phyloP scores from a whole-genome alignment of 2,113 vertebrate genomes.

The Solea senegalensis region DNA sequence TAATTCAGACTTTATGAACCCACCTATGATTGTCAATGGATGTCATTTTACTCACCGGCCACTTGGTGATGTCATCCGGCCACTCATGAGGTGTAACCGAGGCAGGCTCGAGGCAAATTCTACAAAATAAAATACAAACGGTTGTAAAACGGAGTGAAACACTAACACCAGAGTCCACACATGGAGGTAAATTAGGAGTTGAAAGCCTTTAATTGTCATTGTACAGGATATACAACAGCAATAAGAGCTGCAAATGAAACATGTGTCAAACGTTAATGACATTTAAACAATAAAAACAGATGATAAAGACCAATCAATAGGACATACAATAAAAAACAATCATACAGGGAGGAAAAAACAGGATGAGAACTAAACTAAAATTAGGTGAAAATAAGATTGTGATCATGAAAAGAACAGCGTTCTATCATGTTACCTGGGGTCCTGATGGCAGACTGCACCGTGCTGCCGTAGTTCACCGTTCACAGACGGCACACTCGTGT shows the following conservation, averaged over 20 bases:
- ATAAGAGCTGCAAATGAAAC: too few species aligned
- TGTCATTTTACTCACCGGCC: slow-evolving; percentile 87
- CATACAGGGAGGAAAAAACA: too few species aligned
- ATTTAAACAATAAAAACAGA: too few species aligned
- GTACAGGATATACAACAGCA: too few species aligned
- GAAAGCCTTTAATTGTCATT: too few species aligned
- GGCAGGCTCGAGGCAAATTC: slow-evolving; percentile 94
- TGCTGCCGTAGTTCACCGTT: slow-evolving; percentile 81
- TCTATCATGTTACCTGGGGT: slow-evolving; percentile 34
- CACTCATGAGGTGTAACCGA: slow-evolving; percentile 94
- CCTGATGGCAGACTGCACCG: slow-evolving; percentile 55
- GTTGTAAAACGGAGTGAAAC: background rate
- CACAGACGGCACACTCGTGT: slow-evolving; percentile 85
- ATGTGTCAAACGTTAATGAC: too few species aligned
- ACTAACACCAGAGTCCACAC: background rate
- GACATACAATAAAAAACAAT: too few species aligned
- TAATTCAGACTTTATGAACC: background rate
- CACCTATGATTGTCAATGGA: background rate
- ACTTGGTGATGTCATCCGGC: slow-evolving; percentile 97
- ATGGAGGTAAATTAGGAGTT: background rate
- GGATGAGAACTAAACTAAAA: too few species aligned
- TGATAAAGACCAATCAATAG: too few species aligned
- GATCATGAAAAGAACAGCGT: too few species aligned
- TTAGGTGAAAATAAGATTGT: too few species aligned
- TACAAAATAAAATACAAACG: slow-evolving; percentile 53